Conservation (phyloP, 1,140 invertebrate species). For the Agrypnia vestita region DNA sequence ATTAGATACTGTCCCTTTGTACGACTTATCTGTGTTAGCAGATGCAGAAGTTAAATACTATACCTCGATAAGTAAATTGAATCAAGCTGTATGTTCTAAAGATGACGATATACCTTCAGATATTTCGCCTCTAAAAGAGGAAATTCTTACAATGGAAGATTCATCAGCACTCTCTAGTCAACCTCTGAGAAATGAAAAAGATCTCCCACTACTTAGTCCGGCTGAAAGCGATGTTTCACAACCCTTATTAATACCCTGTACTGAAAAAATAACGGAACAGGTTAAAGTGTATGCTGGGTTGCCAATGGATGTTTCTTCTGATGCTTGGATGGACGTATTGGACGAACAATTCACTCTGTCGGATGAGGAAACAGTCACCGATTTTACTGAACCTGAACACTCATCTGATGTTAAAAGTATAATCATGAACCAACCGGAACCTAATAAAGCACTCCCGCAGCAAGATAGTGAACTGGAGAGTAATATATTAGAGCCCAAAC, state of each 20-base stretch:
- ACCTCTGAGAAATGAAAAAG: too few relatives aligned
- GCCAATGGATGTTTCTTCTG: slow-evolving; percentile 64
- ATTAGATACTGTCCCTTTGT: background rate
- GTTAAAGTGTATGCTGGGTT: slow-evolving; percentile 63
- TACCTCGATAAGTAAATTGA: background rate
- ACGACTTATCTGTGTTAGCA: background rate
- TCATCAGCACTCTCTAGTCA: too few relatives aligned
- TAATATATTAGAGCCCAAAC: background rate
- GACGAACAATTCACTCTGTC: slow-evolving; percentile 73
- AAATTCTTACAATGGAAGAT: too few relatives aligned
- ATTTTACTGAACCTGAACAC: slow-evolving; percentile 8
- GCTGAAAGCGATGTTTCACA: background rate
- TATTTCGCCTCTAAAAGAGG: too few relatives aligned
- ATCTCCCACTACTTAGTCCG: background rate
- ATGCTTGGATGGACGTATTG: slow-evolving; percentile 68
- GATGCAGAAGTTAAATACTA: slow-evolving; percentile 26
- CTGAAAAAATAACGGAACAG: background rate
- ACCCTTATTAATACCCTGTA: background rate
- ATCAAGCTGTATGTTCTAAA: background rate
- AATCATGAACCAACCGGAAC: too few relatives aligned
- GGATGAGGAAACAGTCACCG: slow-evolving; percentile 64
- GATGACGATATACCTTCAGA: too few relatives aligned
- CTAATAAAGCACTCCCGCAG: too few relatives aligned
- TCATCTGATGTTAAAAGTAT: too few relatives aligned
- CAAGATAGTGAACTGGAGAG: background rate